Percentiles rank a stretch among this genome's conserved stretches.
phyloP scores from a whole-genome alignment of 2,113 vertebrate genomes.

The Merops nubicus region DNA sequence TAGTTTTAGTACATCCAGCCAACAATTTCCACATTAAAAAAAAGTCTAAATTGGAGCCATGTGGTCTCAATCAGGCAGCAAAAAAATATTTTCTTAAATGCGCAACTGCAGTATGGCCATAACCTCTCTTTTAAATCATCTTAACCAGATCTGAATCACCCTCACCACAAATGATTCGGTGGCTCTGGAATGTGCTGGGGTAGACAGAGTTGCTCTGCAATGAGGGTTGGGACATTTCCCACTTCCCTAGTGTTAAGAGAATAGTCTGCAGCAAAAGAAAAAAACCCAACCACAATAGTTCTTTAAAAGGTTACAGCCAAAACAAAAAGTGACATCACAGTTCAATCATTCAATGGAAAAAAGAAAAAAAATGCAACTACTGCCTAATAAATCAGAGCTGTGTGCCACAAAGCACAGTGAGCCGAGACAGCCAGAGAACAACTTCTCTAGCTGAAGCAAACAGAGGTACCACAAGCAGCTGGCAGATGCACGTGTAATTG shows the following conservation, averaged over 20 bases:
- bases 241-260: conserved; percentile 38
- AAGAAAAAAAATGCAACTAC: conserved; percentile 69
- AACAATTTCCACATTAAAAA: conserved; percentile 69
- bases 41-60: conserved; percentile 74
- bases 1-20: conserved; percentile 54
- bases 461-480: conserved; percentile 75
- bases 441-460: conserved; percentile 75
- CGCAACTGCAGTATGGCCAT: conserved; percentile 74
- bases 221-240: conserved; percentile 46
- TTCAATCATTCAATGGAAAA: conserved; percentile 72
- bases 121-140: conserved; percentile 80
- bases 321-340: conserved; percentile 78
- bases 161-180: conserved; percentile 78
- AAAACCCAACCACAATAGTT: neutral
- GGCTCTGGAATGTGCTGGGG: conserved; percentile 76
- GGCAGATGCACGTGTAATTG: conserved; percentile 71
- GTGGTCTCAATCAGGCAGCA: conserved; percentile 81
- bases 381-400: conserved; percentile 70
- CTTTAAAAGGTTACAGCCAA: conserved; percentile 61
- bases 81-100: conserved; percentile 80
- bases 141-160: conserved; percentile 77
- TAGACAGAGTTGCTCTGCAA: conserved; percentile 73
- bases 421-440: conserved; percentile 56
- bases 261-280: conserved; percentile 41
- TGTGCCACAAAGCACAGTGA: conserved; percentile 72